Evolutionary conservation across 2,888 invertebrate genomes (phyloP).

Genomic region (Chaitophorus viminalis): DNA sequence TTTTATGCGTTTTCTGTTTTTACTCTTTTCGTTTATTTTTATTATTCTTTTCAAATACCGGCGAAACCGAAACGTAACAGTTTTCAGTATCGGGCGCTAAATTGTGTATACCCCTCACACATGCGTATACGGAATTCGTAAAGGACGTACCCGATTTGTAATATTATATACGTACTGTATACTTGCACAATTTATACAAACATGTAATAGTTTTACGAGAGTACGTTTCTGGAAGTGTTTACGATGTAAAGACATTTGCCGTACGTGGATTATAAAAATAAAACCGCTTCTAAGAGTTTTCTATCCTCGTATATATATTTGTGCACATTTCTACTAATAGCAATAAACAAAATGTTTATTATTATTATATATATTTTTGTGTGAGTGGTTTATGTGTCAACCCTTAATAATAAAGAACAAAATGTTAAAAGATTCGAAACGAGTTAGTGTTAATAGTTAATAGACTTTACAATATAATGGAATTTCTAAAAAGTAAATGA

Average conservation of each 20-base stretch:
- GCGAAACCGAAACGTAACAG: background rate
- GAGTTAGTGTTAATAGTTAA: background rate
- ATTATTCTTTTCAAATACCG: background rate
- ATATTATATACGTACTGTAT: background rate
- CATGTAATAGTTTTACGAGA: background rate
- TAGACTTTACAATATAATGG: constrained; percentile 1
- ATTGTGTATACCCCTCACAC: background rate
- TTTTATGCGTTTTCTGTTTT: background rate
- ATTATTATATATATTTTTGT: too few relatives aligned
- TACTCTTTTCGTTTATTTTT: background rate
- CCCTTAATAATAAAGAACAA: background rate
- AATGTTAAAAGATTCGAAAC: constrained; percentile 17
- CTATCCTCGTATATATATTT: background rate
- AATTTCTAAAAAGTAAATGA: constrained; percentile 12
- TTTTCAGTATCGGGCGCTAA: background rate
- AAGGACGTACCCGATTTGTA: background rate
- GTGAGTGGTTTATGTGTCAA: too few relatives aligned
- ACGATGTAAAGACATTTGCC: background rate
- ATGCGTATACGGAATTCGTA: too few relatives aligned
- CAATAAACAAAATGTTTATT: too few relatives aligned
- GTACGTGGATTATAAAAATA: background rate
- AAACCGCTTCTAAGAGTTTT: background rate
- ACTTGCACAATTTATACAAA: too few relatives aligned
- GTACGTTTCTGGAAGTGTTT: background rate
- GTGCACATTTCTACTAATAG: too few relatives aligned